Evolutionary conservation across 2,888 invertebrate species (phyloP), one percentile per base, ranked within the genome.

Genomic region (Chesias legatella): DNA sequence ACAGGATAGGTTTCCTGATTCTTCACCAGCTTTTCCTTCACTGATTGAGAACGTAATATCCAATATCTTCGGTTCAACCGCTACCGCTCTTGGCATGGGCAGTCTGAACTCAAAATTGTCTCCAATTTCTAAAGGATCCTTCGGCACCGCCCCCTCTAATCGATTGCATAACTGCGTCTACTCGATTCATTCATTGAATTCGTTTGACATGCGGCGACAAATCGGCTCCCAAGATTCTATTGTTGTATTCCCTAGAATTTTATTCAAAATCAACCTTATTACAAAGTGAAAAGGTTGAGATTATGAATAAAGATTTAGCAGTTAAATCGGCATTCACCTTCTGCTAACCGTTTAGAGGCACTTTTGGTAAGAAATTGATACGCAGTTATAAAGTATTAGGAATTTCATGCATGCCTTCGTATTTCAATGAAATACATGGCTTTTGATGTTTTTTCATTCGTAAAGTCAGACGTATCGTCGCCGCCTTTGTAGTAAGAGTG

Each of bases 141-240:
- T 48, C 51, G 45, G 64, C 58, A 66, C 76, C 84, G 78, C 84
- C 85, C 72, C 47, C 74, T 71, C 71, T 82, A 83, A 82, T 80
- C 77, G 79, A 82, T 85, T 85, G 84, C 83, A 75, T 81, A 80
- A 85, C 79, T 73, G 73, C 73, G 72, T 71, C 67, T 64, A 61
- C 66, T 61, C 64, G 59, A 64, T 67, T 70, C 70, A 60, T 52
- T 58, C 60, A 60, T 47, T 60, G 63, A 64, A 60, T 60, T 59
- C 65, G 73, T 80, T 79, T 74, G 79, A 78, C 73, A 76, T 73
- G 73, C 74, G 75, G 81, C 80, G 80, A 81, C 82, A 83, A 84
- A 84, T 82, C 77, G 73, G 60, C 68, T 75, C 53, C 52, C 54
- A 64, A 68, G 56, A 56, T 41, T 36, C 62, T 43, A 50, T 71